A percentile compares a stretch with the other conserved stretches of the same genome.
These are phyloP conservation scores for Ptilodon capucinus DNA, from an alignment of 2,888 invertebrate species.

Conservation along the genomic window DNA sequence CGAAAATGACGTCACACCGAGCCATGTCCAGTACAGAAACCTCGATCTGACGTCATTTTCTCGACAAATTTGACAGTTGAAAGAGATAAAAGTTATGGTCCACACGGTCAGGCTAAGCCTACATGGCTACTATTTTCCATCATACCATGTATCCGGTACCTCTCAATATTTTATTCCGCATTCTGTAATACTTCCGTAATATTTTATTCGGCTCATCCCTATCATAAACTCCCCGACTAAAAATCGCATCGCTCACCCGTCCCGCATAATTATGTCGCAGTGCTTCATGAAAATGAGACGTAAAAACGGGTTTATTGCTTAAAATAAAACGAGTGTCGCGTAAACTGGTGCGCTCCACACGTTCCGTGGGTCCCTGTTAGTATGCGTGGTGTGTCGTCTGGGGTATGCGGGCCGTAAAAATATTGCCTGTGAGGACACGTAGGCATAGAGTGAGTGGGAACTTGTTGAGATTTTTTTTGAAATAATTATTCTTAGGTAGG, in stretches of 20 bases:
- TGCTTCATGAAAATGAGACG: constrained; percentile 69
- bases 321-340: constrained; percentile 43
- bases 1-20: no score
- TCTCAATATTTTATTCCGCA: no score
- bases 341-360: constrained; percentile 42
- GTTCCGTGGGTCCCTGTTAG: constrained; percentile 31
- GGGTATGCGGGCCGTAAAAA: constrained; percentile 8
- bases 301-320: constrained; percentile 55
- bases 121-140: no score
- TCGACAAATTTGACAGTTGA: no score
- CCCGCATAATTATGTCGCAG: constrained; percentile 62
- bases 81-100: no score
- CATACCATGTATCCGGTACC: no score
- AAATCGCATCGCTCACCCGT: constrained; percentile 60
- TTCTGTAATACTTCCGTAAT: background rate
- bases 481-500: no score
- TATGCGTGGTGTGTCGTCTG: constrained; percentile 31
- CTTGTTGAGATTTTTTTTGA: background rate
- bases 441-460: background rate
- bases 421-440: background rate
- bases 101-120: no score
- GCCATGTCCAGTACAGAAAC: no score
- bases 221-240: constrained; percentile 68
- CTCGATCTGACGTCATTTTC: no score
- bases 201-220: background rate